These are phyloP conservation scores for Thamnophis sirtalis DNA, from an alignment of 2,113 vertebrate species.

Conservation along the genomic window DNA sequence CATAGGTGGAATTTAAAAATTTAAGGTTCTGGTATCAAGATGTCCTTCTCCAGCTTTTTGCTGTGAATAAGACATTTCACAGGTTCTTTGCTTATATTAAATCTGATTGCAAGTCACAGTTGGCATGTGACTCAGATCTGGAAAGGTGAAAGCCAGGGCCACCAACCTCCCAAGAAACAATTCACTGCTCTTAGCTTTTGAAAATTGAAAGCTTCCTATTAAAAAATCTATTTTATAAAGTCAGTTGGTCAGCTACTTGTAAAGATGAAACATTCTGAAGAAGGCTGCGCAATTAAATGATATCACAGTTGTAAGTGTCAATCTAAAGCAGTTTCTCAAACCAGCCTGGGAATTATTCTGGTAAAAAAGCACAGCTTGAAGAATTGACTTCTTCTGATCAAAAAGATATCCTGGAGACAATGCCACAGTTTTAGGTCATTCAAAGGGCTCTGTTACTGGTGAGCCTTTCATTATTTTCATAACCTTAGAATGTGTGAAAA, in stretches of 20 bases:
- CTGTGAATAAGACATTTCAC: background rate
- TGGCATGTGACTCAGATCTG: conserved; percentile 21
- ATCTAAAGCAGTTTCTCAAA: conserved; percentile 16
- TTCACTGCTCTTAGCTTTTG: conserved; percentile 37
- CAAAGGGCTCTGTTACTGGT: conserved; percentile 44
- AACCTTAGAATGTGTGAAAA: conserved; percentile 30
- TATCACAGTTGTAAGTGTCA: conserved; percentile 54
- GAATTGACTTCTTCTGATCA: conserved; percentile 61
- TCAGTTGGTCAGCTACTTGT: conserved; percentile 41
- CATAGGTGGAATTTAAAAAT: background rate
- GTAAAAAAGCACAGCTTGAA: conserved; percentile 65
- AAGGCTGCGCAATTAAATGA: conserved; percentile 48
- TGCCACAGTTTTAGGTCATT: conserved; percentile 54
- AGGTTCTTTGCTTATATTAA: conserved; percentile 38
- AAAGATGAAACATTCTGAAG: conserved; percentile 50
- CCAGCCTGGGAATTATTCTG: conserved; percentile 47
- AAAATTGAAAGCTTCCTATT: conserved; percentile 46
- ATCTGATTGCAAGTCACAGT: conserved; percentile 39
- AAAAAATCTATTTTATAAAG: conserved; percentile 52
- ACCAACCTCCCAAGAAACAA: conserved; percentile 40
- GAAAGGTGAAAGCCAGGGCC: conserved; percentile 46
- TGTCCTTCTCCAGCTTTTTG: background rate
- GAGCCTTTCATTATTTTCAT: conserved; percentile 57
- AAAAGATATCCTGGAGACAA: conserved; percentile 59
- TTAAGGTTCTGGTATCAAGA: background rate